A percentile compares a stretch with the other conserved stretches of the same genome.
Evolutionary conservation across 2,888 invertebrate genomes (phyloP).

Genomic region (Camponotus fellah): DNA sequence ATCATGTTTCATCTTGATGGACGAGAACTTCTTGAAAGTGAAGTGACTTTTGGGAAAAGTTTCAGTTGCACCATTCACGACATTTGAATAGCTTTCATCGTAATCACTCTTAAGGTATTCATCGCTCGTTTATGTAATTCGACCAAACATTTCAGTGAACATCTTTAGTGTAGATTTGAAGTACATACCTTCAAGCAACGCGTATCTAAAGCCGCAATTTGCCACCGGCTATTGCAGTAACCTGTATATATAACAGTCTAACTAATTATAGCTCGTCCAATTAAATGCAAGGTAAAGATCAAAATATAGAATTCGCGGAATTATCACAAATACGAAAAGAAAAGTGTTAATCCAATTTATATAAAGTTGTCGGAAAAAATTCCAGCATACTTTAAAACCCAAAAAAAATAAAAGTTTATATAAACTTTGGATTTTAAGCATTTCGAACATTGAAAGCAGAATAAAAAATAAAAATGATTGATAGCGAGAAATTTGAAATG

Average conservation of each 20-base stretch:
- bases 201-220: constrained; percentile 29
- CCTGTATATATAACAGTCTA: background rate
- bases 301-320: background rate
- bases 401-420: background rate
- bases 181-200: background rate
- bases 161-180: constrained; percentile 4
- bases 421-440: background rate
- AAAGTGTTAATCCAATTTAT: background rate
- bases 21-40: background rate
- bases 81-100: constrained; percentile 15
- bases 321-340: background rate
- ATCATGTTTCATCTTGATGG: background rate
- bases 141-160: constrained; percentile 20
- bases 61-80: constrained; percentile 7
- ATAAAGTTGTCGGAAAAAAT: background rate
- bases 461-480: background rate
- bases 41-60: constrained; percentile 11
- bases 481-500: background rate
- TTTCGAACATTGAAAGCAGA: background rate
- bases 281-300: constrained; percentile 4
- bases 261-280: constrained; percentile 20
- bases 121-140: constrained; percentile 37
- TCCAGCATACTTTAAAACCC: background rate
- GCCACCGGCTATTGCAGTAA: background rate
- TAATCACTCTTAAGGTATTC: constrained; percentile 19